Evolutionary conservation across 2,888 invertebrate species (phyloP), one percentile per base, ranked within the genome.

Genomic region (Thymelicus acteon): DNA sequence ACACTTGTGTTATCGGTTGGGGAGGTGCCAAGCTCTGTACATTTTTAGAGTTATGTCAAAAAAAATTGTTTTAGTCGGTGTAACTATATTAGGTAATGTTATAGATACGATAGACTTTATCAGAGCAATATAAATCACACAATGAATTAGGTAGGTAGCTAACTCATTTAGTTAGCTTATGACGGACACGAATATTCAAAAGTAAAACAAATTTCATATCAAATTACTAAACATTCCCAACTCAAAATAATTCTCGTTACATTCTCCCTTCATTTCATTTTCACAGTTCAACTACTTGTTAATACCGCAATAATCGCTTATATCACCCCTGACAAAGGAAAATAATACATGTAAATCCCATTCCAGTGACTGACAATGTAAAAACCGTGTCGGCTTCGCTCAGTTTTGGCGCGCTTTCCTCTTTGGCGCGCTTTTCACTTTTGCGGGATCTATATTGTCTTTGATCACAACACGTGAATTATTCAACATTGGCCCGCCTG

Each of bases 391-490:
- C 57, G 39, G 58, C 47, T 60, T 19, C n/a, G 60, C 19, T 31
- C 57, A 31, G 58, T 47, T 67, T 47, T 49, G 49, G 60, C 67
- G 60, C 60, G 60, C 60, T 57, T 68, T 70, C 13, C 58, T 58
- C 69, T 58, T 60, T 60, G 39, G n/a, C 49, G 63, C 60, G 58
- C 58, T 58, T 58, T 54, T 52, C 65, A 57, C 57, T 66, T 66
- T 60, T 31, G 47, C 31, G 37, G 13, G 52, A n/a, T 49, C 67
- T 67, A 5, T 64, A 89, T 89, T 89, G 89, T 90, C 90, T 90
- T 90, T 90, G 90, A 90, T 90, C 90, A 87, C 81, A 86, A 85
- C 80, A 85, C 79, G 81, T 89, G 88, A 88, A 90, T 89, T 84
- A 89, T 89, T 88, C 86, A 89, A 82, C 76, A 76, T 37, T 69